These are phyloP conservation scores for Garra rufa DNA, from an alignment of 2,113 vertebrate genomes.

Conservation along the genomic window DNA sequence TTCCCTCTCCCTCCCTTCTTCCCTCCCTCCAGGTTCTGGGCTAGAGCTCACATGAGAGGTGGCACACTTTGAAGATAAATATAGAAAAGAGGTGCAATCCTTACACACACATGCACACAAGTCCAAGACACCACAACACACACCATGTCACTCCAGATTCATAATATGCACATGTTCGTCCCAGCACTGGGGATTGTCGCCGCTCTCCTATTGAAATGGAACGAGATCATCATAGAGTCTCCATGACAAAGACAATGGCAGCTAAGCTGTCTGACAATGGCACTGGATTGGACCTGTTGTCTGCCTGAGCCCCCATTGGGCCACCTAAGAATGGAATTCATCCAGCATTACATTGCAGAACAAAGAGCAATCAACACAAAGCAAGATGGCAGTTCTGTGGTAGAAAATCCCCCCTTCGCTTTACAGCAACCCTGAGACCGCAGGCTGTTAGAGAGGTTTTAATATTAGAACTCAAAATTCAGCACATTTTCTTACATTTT, in stretches of 20 bases:
- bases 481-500: conserved; percentile 3
- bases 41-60: conserved; percentile 91
- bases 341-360: conserved; percentile 32
- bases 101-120: conserved; percentile 49
- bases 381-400: not conserved
- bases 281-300: conserved; percentile 47
- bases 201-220: conserved; percentile 34
- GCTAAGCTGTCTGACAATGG: conserved; percentile 33
- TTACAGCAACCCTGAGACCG: not conserved
- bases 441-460: not conserved
- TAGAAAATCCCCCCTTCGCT: not conserved
- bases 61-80: conserved; percentile 89
- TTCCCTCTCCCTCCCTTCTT: conserved; percentile 39
- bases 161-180: conserved; percentile 10
- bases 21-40: conserved; percentile 77
- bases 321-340: conserved; percentile 35
- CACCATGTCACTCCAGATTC: conserved; percentile 35
- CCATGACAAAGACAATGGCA: conserved; percentile 38
- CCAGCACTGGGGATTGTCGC: conserved; percentile 25
- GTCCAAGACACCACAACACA: conserved; percentile 14
- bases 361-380: conserved; percentile 51
- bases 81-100: conserved; percentile 84
- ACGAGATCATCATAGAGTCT: conserved; percentile 40
- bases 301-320: conserved; percentile 14
- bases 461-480: conserved; percentile 5